Evolutionary conservation across 2,113 vertebrate genomes (phyloP), one percentile per base, ranked within the genome.

Genomic region (Saccopteryx leptura): DNA sequence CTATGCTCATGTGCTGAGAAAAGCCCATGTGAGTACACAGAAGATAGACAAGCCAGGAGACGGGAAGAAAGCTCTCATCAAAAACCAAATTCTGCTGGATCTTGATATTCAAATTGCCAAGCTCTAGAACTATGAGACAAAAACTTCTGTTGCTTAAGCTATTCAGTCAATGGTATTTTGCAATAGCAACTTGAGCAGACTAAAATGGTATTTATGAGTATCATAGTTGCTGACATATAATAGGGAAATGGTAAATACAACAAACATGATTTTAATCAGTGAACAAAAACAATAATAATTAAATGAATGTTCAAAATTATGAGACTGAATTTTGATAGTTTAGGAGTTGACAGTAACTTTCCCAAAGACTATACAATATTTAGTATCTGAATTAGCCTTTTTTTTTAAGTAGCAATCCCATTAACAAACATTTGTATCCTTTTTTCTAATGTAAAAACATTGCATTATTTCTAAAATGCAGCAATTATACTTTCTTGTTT

Each of bases 401-500:
- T 54, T 31, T 90, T 85, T 82, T 84, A 39, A 91, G 74, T 52
- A 82, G 31, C 28, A 58, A 52, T 74, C 4, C 23, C 56, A 82
- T 61, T 69, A 93, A 83, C 31, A 90, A 50, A 65, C 18, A 94
- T 80, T 91, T 94, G 9, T 88, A 33, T 72, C 78, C 48, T 69
- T 78, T 89, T 79, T 31, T 63, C 31, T 80, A 50, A 90, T 68
- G 7, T 84, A 66, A 87, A 96, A 95, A n/a, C 46, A 75, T 33
- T 52, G 1, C 31, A 58, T 85, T 81, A 19, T 82, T 97, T 96
- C 72, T 83, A 31, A 86, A 94, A 95, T 52, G 69, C 5, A 52
- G 80, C 14, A 93, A 48, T 93, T 83, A 84, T 83, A 15, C 11
- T 83, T 90, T 88, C 74, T 86, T 96, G 46, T 93, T 95, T 91